A percentile compares a stretch with the other conserved stretches of the same genome.
phyloP scores from a whole-genome alignment of 1,140 invertebrate genomes.

The Drosophila tsacasi region DNA sequence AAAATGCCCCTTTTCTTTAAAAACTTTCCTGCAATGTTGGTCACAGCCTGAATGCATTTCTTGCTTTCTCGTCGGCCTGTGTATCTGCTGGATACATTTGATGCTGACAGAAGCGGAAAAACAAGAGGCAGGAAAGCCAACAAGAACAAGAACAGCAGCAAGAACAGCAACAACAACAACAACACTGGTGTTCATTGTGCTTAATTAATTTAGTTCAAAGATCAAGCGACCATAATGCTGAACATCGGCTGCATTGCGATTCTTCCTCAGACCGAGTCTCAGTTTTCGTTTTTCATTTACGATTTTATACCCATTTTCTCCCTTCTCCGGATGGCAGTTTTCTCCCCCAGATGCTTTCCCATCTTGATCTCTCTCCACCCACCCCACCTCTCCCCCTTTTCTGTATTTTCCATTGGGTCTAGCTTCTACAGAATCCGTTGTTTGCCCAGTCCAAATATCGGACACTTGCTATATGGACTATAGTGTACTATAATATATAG shows the following conservation, averaged over 20 bases:
- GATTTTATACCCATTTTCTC: conserved; percentile 5
- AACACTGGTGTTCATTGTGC: conserved; percentile 84
- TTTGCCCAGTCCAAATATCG: conserved; percentile 28
- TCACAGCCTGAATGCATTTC: conserved; percentile 32
- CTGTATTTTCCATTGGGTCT: conserved; percentile 4
- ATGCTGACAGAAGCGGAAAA: conserved; percentile 35
- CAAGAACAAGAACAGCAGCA: conserved; percentile 29
- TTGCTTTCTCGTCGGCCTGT: conserved; percentile 25
- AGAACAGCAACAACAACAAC: conserved; percentile 27
- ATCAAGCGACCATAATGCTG: conserved; percentile 71
- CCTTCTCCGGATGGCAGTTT: conserved; percentile 1
- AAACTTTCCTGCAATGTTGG: conserved; percentile 18
- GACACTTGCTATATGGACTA: conserved; percentile 27
- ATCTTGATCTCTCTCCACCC: background rate
- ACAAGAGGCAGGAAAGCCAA: conserved; percentile 3
- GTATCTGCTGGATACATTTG: conserved; percentile 67
- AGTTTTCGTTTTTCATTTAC: conserved; percentile 6
- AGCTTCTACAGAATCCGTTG: conserved; percentile 22
- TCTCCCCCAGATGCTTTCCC: conserved; percentile 9
- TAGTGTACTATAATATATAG: background rate
- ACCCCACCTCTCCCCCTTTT: too few species aligned
- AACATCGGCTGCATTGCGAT: conserved; percentile 63
- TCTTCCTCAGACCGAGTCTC: conserved; percentile 20
- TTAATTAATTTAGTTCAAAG: conserved; percentile 85
- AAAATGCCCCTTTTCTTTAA: too few species aligned